Evolutionary conservation across 2,113 vertebrate species (phyloP).

Genomic region (Empidonax alnorum): DNA sequence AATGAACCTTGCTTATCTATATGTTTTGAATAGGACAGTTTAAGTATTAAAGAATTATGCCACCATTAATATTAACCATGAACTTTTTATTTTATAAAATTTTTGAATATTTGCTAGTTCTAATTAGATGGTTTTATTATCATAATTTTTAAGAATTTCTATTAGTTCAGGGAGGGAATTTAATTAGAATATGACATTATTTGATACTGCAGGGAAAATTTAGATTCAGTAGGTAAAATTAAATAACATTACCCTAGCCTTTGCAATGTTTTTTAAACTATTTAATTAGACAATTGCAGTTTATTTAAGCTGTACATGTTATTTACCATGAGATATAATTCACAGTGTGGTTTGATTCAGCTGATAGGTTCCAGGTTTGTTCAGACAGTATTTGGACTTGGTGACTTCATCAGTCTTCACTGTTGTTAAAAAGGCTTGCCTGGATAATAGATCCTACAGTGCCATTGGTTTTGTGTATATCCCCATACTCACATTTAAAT

Average conservation of each 20-base stretch:
- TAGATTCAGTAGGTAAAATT: constrained; percentile 42
- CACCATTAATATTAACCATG: constrained; percentile 8
- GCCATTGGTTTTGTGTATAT: background rate
- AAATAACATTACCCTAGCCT: constrained; percentile 21
- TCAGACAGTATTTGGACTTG: background rate
- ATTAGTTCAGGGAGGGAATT: constrained; percentile 26
- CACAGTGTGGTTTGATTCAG: background rate
- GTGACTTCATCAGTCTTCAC: background rate
- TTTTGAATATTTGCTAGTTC: constrained; percentile 23
- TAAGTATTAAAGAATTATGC: background rate
- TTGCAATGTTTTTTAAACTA: constrained; percentile 54
- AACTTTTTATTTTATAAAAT: constrained; percentile 13
- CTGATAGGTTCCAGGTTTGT: background rate
- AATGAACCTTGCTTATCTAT: background rate
- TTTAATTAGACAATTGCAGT: constrained; percentile 42
- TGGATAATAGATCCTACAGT: background rate
- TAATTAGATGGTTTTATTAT: constrained; percentile 39
- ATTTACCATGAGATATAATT: constrained; percentile 46
- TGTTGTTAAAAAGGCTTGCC: background rate
- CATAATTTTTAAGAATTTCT: constrained; percentile 24
- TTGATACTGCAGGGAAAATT: constrained; percentile 51
- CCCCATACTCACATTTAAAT: background rate
- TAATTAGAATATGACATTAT: constrained; percentile 50
- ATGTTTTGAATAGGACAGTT: background rate
- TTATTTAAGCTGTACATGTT: constrained; percentile 21